A percentile compares a stretch with the other conserved stretches of the same genome.
These are phyloP conservation scores for Stenodema calcarata DNA, from an alignment of 2,888 invertebrate genomes.

Conservation along the genomic window DNA sequence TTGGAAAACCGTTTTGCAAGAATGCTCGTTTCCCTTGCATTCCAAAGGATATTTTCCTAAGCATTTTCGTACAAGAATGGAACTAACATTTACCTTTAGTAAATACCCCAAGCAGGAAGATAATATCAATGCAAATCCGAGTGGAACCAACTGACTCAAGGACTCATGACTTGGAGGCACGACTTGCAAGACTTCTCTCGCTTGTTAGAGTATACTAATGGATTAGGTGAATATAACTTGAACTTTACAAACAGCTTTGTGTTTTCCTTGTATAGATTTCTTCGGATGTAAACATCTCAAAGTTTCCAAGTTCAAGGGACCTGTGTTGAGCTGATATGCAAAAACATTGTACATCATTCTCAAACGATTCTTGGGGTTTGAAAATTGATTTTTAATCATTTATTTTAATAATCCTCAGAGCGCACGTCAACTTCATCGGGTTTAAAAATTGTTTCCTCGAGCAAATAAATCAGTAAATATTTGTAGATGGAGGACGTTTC, in stretches of 20 bases:
- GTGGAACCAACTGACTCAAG: not conserved
- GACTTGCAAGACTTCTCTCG: not conserved
- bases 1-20: no score
- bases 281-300: no score
- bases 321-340: no score
- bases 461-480: no score
- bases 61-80: not conserved
- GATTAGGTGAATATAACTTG: not conserved
- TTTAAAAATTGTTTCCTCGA: no score
- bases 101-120: not conserved
- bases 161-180: not conserved
- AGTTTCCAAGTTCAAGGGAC: no score
- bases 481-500: no score
- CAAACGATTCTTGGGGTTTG: no score
- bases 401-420: no score
- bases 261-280: not conserved
- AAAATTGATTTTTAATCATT: no score
- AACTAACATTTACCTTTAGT: not conserved
- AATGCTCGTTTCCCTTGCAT: not conserved
- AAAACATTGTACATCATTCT: no score
- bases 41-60: not conserved
- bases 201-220: not conserved
- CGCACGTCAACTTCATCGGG: no score
- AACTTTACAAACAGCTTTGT: not conserved
- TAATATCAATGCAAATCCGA: not conserved